A percentile compares a stretch with the other conserved stretches of the same genome.
Conservation (phyloP, 1,140 invertebrate species). For the Neelides sp. region DNA sequence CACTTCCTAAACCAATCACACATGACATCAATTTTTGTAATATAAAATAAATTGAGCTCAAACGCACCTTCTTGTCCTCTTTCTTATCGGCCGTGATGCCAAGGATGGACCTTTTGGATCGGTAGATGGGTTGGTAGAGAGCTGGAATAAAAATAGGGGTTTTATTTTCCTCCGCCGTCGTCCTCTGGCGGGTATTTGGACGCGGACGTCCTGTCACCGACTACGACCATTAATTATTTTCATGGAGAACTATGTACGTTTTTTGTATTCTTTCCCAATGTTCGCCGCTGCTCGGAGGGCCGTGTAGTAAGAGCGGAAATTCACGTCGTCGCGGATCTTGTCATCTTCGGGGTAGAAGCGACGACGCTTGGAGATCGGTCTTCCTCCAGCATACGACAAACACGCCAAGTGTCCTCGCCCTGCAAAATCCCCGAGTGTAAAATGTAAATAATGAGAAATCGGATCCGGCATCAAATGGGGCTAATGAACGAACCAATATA, state of each 20-base stretch:
- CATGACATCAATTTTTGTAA: neutral
- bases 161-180: too few relatives aligned
- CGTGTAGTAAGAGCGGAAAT: constrained; percentile 15
- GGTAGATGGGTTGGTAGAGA: constrained; percentile 14
- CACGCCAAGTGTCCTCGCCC: constrained; percentile 22
- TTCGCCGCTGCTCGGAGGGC: too few relatives aligned
- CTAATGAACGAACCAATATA: constrained; percentile 2
- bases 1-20: constrained; percentile 1
- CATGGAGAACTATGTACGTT: too few relatives aligned
- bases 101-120: constrained; percentile 14
- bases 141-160: constrained; percentile 5
- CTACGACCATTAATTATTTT: too few relatives aligned
- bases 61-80: constrained; percentile 6
- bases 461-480: neutral
- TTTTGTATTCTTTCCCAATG: too few relatives aligned
- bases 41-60: neutral
- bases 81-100: neutral
- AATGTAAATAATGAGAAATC: too few relatives aligned
- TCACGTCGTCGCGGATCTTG: constrained; percentile 5
- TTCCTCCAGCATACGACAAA: constrained; percentile 19
- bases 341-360: constrained; percentile 17
- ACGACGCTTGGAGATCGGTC: constrained; percentile 19
- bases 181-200: too few relatives aligned
- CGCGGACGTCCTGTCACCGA: too few relatives aligned
- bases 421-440: neutral